Evolutionary conservation across 2,113 vertebrate species (phyloP).

Genomic region (Cyprinodon tularosa): DNA sequence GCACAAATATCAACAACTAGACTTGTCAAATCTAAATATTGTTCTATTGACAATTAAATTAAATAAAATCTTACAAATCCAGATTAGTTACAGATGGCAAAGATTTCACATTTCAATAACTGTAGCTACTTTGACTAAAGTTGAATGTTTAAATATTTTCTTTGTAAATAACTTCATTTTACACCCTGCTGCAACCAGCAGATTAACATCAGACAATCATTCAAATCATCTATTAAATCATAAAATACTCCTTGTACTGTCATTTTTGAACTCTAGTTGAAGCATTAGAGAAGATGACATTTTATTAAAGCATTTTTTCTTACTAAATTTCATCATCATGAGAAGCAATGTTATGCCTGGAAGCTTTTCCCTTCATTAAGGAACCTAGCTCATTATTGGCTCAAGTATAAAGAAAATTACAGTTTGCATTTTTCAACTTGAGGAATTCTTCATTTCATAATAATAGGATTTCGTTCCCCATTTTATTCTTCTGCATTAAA

Average conservation of each 20-base stretch:
- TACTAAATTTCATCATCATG: slow-evolving; percentile 29
- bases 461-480: slow-evolving; percentile 65
- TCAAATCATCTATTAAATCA: slow-evolving; percentile 10
- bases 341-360: slow-evolving; percentile 52
- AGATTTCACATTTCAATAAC: neutral
- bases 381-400: slow-evolving; percentile 56
- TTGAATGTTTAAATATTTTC: neutral
- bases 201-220: slow-evolving; percentile 22
- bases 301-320: slow-evolving; percentile 28
- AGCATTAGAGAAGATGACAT: slow-evolving; percentile 13
- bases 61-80: neutral
- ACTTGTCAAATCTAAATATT: neutral
- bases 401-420: slow-evolving; percentile 51
- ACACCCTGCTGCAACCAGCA: neutral
- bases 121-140: neutral
- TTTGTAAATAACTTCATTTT: slow-evolving; percentile 1
- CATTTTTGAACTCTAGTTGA: slow-evolving; percentile 8
- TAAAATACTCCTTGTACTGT: slow-evolving; percentile 17
- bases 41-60: neutral
- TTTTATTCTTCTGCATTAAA: slow-evolving; percentile 66
- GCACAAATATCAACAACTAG: neutral
- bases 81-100: neutral
- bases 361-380: slow-evolving; percentile 63
- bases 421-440: slow-evolving; percentile 61
- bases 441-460: slow-evolving; percentile 59